These are phyloP conservation scores for Macroteleia sp. DNA, from an alignment of 2,888 invertebrate species.

Conservation along the genomic window DNA sequence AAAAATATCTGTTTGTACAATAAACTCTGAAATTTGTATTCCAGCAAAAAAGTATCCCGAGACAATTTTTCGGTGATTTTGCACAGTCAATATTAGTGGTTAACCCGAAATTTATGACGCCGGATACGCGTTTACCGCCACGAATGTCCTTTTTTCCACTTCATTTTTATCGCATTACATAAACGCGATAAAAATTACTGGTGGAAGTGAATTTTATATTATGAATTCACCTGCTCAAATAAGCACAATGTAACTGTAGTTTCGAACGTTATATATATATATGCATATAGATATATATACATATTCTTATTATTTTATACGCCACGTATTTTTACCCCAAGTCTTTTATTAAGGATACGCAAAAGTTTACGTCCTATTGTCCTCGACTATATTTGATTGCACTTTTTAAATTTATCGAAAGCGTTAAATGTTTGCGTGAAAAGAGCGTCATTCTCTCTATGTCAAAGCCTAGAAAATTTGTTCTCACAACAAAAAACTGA, in stretches of 20 bases:
- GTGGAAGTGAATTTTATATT: slow-evolving; percentile 41
- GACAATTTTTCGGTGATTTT: slow-evolving; percentile 26
- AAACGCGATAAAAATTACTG: slow-evolving; percentile 53
- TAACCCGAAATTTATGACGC: slow-evolving; percentile 40
- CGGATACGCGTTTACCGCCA: slow-evolving; percentile 31
- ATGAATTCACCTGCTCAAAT: slow-evolving; percentile 52
- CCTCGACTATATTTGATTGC: neutral
- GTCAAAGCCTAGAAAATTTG: slow-evolving; percentile 15
- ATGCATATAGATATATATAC: too few species aligned
- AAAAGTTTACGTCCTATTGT: slow-evolving; percentile 39
- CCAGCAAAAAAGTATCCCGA: slow-evolving; percentile 5
- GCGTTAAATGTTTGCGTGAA: too few species aligned
- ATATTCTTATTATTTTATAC: too few species aligned
- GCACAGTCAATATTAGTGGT: slow-evolving; percentile 41
- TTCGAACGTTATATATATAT: slow-evolving; percentile 21
- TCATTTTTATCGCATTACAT: slow-evolving; percentile 52
- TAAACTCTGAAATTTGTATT: slow-evolving; percentile 10
- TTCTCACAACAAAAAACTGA: slow-evolving; percentile 34
- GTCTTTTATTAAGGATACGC: slow-evolving; percentile 25
- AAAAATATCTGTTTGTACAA: too few species aligned
- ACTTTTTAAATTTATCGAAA: too few species aligned
- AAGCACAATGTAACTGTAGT: slow-evolving; percentile 52
- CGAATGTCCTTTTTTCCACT: slow-evolving; percentile 39
- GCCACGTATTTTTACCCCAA: slow-evolving; percentile 12
- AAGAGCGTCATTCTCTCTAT: slow-evolving; percentile 1